Evolutionary conservation across 2,113 vertebrate genomes (phyloP).

Genomic region (Pollachius pollachius): DNA sequence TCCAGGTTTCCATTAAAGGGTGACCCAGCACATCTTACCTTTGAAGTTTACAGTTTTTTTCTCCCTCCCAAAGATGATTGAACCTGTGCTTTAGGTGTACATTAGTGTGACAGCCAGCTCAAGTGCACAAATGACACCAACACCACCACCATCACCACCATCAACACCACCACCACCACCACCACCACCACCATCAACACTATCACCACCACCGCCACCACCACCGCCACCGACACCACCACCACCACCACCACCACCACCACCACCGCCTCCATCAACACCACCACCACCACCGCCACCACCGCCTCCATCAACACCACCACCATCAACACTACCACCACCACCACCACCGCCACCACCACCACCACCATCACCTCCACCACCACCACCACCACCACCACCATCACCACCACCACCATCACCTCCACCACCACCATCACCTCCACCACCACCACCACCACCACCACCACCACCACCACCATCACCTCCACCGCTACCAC

Average conservation of each 20-base stretch:
- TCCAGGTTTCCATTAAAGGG: slow-evolving; percentile 26
- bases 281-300: not conserved
- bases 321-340: slow-evolving; percentile 26
- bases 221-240: slow-evolving; percentile 24
- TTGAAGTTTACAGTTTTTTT: slow-evolving; percentile 46
- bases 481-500: slow-evolving; percentile 20
- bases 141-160: no score
- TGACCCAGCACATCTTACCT: slow-evolving; percentile 39
- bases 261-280: slow-evolving; percentile 17
- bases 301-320: slow-evolving; percentile 20
- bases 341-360: slow-evolving; percentile 19
- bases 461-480: slow-evolving; percentile 16
- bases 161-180: not conserved
- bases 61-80: slow-evolving; percentile 51
- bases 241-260: not conserved
- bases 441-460: not conserved
- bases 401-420: slow-evolving; percentile 24
- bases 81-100: slow-evolving; percentile 17
- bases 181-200: slow-evolving; percentile 22
- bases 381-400: slow-evolving; percentile 23
- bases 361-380: slow-evolving; percentile 20
- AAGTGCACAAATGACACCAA: no score
- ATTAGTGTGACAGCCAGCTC: no score
- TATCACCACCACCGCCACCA: not conserved
- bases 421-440: not conserved